Percentiles rank a stretch among this genome's conserved stretches.
These are phyloP conservation scores for Caenorhabditis sp. DNA, from an alignment of 2,888 invertebrate species.

Conservation along the genomic window DNA sequence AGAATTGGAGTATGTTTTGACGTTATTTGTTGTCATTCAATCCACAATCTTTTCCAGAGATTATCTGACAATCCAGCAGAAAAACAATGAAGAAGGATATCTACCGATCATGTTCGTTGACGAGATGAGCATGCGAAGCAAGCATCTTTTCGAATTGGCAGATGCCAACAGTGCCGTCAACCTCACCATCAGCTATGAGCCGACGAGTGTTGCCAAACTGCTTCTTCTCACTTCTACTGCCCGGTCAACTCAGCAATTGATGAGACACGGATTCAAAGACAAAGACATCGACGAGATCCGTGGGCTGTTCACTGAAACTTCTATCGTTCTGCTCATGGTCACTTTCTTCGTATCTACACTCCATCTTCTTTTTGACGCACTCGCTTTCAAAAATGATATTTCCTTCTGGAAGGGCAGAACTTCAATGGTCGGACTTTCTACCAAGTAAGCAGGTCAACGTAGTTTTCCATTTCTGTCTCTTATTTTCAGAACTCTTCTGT, in stretches of 20 bases:
- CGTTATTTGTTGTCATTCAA: background rate
- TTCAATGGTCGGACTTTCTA: constrained; percentile 92
- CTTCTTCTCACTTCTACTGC: constrained; percentile 84
- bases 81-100: constrained; percentile 84
- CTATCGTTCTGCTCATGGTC: constrained; percentile 92
- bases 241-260: constrained; percentile 83
- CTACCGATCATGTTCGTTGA: constrained; percentile 92
- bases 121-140: constrained; percentile 89
- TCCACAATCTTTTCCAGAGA: constrained; percentile 43
- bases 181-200: constrained; percentile 75
- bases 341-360: constrained; percentile 94
- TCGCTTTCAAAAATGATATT: constrained; percentile 98
- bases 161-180: constrained; percentile 60
- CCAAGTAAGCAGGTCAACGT: no score
- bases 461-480: background rate
- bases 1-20: constrained; percentile 63
- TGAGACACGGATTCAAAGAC: constrained; percentile 89
- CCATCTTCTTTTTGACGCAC: constrained; percentile 96
- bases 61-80: constrained; percentile 40
- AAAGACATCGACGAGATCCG: constrained; percentile 93
- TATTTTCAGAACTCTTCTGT: constrained; percentile 87
- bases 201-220: constrained; percentile 81
- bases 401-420: constrained; percentile 92
- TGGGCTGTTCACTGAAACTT: constrained; percentile 96
- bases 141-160: constrained; percentile 86